phyloP scores from a whole-genome alignment of 2,888 invertebrate genomes.

The Diogma glabrata region DNA sequence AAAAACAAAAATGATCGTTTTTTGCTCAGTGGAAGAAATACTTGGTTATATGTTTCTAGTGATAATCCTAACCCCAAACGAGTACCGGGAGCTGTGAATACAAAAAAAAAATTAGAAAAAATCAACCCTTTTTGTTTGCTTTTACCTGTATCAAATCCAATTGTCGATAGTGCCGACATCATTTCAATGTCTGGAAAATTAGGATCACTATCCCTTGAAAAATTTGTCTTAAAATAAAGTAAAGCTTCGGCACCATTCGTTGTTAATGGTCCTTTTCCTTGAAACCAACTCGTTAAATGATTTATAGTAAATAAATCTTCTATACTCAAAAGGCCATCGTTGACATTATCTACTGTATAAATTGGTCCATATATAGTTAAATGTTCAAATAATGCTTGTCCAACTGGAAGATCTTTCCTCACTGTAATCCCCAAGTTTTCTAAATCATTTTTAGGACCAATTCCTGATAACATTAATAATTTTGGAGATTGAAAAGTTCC shows the following conservation, averaged over 20 bases:
- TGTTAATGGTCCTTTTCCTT: constrained; percentile 42
- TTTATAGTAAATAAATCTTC: not conserved
- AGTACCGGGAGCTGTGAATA: constrained; percentile 5
- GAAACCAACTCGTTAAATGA: constrained; percentile 20
- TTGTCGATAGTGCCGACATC: constrained; percentile 43
- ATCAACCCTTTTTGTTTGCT: too few species aligned
- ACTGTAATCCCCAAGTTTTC: constrained; percentile 33
- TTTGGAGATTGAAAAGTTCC: constrained; percentile 55
- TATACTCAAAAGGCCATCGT: constrained; percentile 6
- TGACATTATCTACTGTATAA: constrained; percentile 10
- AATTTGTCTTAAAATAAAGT: constrained; percentile 46
- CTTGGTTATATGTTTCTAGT: constrained; percentile 28
- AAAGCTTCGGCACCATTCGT: constrained; percentile 45
- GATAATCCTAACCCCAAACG: constrained; percentile 38
- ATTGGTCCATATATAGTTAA: constrained; percentile 41
- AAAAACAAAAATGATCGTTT: constrained; percentile 38
- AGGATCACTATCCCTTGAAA: constrained; percentile 38
- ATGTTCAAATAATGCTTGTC: constrained; percentile 43
- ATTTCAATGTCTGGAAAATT: constrained; percentile 55
- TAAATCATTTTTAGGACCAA: constrained; percentile 39
- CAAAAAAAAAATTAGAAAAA: not conserved
- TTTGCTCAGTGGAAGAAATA: constrained; percentile 31
- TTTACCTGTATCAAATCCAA: constrained; percentile 44
- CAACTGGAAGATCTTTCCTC: constrained; percentile 38
- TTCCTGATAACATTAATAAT: constrained; percentile 47